phyloP scores from a whole-genome alignment of 1,140 invertebrate species.

The Micrasema minimum region DNA sequence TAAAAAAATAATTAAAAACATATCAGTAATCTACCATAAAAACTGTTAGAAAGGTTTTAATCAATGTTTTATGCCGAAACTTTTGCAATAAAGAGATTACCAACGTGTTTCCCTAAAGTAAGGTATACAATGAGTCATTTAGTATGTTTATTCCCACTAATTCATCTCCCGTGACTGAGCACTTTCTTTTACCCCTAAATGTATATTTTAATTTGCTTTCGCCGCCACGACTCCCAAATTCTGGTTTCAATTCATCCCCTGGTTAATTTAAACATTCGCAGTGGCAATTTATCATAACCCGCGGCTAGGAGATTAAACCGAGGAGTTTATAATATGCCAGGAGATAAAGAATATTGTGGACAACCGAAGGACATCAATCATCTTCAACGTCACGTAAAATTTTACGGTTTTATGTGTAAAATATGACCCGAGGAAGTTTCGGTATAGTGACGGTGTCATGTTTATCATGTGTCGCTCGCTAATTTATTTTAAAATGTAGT shows the following conservation, averaged over 20 bases:
- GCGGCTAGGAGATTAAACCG: conserved; percentile 27
- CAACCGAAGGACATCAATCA: conserved; percentile 47
- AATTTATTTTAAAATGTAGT: too few species aligned
- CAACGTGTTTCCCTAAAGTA: too few species aligned
- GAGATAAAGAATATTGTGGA: conserved; percentile 45
- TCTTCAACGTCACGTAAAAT: conserved; percentile 44
- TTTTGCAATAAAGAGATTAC: too few species aligned
- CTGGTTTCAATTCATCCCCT: conserved; percentile 12
- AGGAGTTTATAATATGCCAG: conserved; percentile 23
- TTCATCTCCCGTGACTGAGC: conserved; percentile 12
- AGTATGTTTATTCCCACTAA: conserved; percentile 12
- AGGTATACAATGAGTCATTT: too few species aligned
- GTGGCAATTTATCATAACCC: conserved; percentile 20
- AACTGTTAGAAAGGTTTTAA: too few species aligned
- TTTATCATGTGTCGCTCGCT: too few species aligned
- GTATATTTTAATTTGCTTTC: conserved; percentile 33
- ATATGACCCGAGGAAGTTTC: too few species aligned
- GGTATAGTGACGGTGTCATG: too few species aligned
- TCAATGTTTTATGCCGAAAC: too few species aligned
- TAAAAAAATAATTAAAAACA: too few species aligned
- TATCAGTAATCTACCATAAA: too few species aligned
- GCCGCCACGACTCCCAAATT: not conserved
- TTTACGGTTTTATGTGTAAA: too few species aligned
- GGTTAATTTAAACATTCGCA: conserved; percentile 16
- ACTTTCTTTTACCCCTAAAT: conserved; percentile 14